Base-by-base conservation (phyloP, 2,113 vertebrate species). In the Odontesthes bonariensis region DNA sequence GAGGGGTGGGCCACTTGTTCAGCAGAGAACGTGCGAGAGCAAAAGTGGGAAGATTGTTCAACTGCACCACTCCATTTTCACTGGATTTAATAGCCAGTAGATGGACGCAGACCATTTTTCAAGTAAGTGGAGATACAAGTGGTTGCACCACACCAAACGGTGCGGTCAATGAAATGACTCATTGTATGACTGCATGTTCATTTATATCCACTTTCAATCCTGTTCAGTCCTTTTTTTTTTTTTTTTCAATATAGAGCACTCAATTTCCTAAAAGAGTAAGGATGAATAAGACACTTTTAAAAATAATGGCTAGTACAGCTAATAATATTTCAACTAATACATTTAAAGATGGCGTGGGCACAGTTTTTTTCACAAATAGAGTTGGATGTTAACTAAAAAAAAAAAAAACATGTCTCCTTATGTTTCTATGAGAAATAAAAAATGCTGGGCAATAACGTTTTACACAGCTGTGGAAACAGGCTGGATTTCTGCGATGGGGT, bases 11-110 rank as follows among this genome's bases (percentile, higher is more conserved):
- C 38, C 0, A 10, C 33, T 52, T 73, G 47, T 12, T 55, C 8
- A 32, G 31, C 51, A 33, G 49, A 27, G 44, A 67, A 61, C 33
- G 64, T 68, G 66, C 69, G 14, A 40, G 44, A 79, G 52, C 16
- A 32, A 63, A 67, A 71, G 31, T 22, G 17, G 14, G 32, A 6
- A 68, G 60, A 47, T 40, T 8, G 32, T 78, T 61, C 5, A 22
- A 42, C 53, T 49, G 19, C 20, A 52, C 33, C 5, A 13, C 32
- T 10, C 19, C 42, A 20, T 59, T 73, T 71, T 38, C 27, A 4
- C 38, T 44, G 14, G 7, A 56, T 14, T 6, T 63, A 35, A 22
- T 42, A 38, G 27, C 23, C n/a, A 42, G 20, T 42, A 17, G 32
- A 54, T 44, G 27, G 49, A 44, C 4, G 8, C 2, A 12, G 14